A percentile compares a stretch with the other conserved stretches of the same genome.
These are phyloP conservation scores for Dasypus novemcinctus DNA, from an alignment of 2,113 vertebrate species.

Conservation along the genomic window DNA sequence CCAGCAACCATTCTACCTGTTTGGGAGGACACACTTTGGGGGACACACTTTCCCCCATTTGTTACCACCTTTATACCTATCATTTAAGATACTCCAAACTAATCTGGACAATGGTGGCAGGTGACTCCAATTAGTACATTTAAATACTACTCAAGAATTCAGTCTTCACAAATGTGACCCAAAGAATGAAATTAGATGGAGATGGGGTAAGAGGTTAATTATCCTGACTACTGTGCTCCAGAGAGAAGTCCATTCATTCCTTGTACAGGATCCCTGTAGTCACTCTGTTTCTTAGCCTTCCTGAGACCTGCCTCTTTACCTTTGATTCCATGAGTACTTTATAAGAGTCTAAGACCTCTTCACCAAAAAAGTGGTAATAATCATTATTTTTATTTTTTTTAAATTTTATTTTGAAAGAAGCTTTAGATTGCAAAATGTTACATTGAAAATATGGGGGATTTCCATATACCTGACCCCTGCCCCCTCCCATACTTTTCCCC, in stretches of 20 bases:
- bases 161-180: not conserved
- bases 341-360: not conserved
- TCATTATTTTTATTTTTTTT: not conserved
- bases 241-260: not conserved
- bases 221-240: not conserved
- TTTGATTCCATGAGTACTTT: not conserved
- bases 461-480: too few species aligned
- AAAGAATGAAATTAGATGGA: not conserved
- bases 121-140: not conserved
- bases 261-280: not conserved
- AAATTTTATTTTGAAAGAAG: too few species aligned
- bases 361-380: not conserved
- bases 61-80: not conserved
- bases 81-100: not conserved
- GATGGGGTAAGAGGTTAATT: not conserved
- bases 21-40: not conserved
- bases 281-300: not conserved
- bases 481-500: too few species aligned
- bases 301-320: accelerated
- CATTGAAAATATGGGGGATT: too few species aligned
- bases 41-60: not conserved
- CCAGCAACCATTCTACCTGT: not conserved
- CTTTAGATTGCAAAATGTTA: too few species aligned
- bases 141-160: not conserved
- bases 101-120: not conserved